Base-by-base conservation (phyloP, 2,113 vertebrate species). In the Garra rufa region DNA sequence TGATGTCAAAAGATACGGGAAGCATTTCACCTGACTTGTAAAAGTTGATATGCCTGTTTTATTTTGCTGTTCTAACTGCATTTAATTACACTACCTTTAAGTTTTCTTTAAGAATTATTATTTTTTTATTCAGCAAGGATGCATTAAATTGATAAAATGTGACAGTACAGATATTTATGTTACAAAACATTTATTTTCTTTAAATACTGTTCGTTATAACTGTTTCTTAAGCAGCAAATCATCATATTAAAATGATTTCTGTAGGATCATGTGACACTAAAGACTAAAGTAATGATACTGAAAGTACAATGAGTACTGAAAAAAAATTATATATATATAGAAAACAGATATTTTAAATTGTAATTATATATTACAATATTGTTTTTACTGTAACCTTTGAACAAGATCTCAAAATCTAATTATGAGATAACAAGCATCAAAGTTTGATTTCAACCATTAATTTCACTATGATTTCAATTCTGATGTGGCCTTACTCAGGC, bases 31-130 rank as follows among this genome's bases (percentile, higher is more conserved):
- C 10, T n/a, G 19, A 2, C 6, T 43, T 71, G 38, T 71, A 14
- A 44, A 71, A 71, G 38, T 71, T n/a, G n/a, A n/a, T n/a, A n/a
- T n/a, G n/a, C n/a, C n/a, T 71, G 34, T 63, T 63, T 14, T 63
- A 63, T 57, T n/a, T 24, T 24, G 9, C 55, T 57, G 21, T 38
- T 19, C 30, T 67, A 30, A 13, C 28, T 30, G 26, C 28, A 34
- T 19, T 67, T 67, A 67, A 67, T 67, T 9, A 67, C 65, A n/a
- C 65, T 21, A 21, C 9, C 8, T 63, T 50, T 28, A 13, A 10
- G n/a, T 24, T 9, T n/a, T 57, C 4, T 59, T 21, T 7, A n/a
- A 59, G 9, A 10, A 59, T 10, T 26, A n/a, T 3, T 3, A 63
- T 28, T 28, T 2, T 63, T 28, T 28, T 28, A 28, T 63, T 15